Conservation (phyloP, 2,113 vertebrate genomes). For the Ellobius talpinus region DNA sequence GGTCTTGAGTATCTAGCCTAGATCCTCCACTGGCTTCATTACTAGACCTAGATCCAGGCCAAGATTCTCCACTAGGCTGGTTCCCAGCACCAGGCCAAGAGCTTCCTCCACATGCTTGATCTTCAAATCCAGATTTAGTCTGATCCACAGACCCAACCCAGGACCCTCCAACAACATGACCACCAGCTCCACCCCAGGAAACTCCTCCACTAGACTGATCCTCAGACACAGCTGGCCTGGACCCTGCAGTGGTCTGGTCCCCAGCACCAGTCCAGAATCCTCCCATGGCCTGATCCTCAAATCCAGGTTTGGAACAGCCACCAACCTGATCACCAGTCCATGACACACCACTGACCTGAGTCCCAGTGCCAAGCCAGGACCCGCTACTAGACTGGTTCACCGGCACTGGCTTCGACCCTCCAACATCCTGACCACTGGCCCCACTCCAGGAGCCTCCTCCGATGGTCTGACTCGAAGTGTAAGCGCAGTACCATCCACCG, state of each 20-base stretch:
- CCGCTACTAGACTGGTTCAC: constrained; percentile 19
- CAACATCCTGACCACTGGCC: not conserved
- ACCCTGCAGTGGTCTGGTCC: not conserved
- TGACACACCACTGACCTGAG: constrained; percentile 1
- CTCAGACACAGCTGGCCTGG: constrained; percentile 4
- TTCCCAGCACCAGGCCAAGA: constrained; percentile 23
- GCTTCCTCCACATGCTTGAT: not conserved
- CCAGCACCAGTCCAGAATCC: constrained; percentile 21
- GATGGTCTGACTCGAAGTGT: constrained; percentile 44
- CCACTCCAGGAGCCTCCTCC: constrained; percentile 57
- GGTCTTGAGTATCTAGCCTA: constrained; percentile 41
- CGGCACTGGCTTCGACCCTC: not conserved
- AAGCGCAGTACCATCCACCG: constrained; percentile 63
- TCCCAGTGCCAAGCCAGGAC: constrained; percentile 51
- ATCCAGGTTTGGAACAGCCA: constrained; percentile 59
- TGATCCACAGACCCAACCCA: constrained; percentile 57
- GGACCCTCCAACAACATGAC: constrained; percentile 53
- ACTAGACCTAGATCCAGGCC: constrained; percentile 40
- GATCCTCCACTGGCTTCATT: constrained; percentile 39
- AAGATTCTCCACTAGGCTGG: constrained; percentile 50
- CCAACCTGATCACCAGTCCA: constrained; percentile 12
- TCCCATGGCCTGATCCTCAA: constrained; percentile 38
- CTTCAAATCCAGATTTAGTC: constrained; percentile 65
- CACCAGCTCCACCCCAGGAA: not conserved
- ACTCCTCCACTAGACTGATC: constrained; percentile 39